phyloP scores from a whole-genome alignment of 92 coral and sea anemone genomes.

The Heteractis magnifica region DNA sequence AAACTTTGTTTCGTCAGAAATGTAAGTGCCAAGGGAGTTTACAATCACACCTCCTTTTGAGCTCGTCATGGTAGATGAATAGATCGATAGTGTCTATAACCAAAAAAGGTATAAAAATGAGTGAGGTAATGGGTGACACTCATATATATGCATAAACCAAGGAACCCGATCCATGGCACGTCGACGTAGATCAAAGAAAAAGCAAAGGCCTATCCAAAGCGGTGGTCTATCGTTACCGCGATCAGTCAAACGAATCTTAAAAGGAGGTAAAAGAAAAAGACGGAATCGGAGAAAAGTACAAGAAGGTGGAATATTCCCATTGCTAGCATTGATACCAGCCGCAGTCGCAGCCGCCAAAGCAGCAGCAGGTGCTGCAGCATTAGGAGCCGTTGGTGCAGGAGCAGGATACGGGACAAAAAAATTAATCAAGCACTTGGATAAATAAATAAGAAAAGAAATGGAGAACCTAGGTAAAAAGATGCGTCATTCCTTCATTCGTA shows the following conservation, averaged over 20 bases:
- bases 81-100: not conserved
- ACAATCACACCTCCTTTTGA: not conserved
- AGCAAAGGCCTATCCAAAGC: not conserved
- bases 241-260: not conserved
- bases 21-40: not conserved
- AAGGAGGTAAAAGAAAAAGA: not conserved
- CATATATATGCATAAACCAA: not conserved
- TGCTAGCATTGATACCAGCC: not conserved
- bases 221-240: not conserved
- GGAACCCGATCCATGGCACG: too few species aligned
- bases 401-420: slow-evolving; percentile 9
- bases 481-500: not conserved
- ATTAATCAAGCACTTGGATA: slow-evolving; percentile 4
- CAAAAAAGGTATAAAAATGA: not conserved
- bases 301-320: slow-evolving; percentile 3
- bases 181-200: not conserved
- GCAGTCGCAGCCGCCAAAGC: slow-evolving; percentile 12
- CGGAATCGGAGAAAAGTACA: not conserved
- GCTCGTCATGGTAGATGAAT: not conserved
- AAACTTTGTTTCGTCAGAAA: not conserved
- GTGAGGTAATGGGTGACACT: too few species aligned
- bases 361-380: not conserved
- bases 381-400: slow-evolving; percentile 7
- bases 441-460: not conserved
- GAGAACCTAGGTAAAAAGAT: not conserved